phyloP scores from a whole-genome alignment of 1,140 invertebrate species.

The Caenorhabditis remanei region DNA sequence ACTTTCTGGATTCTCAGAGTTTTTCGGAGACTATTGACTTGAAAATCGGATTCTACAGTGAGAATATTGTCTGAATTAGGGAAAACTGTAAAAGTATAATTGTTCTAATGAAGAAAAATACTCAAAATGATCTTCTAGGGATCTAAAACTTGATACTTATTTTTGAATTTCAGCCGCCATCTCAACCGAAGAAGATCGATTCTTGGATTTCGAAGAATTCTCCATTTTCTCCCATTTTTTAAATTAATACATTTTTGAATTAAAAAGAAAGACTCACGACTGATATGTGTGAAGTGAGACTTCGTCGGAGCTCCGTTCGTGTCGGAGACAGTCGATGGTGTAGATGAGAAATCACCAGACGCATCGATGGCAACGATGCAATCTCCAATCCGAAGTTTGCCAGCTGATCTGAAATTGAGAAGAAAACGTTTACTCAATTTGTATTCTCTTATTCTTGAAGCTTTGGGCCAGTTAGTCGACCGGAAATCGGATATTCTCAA shows the following conservation, averaged over 20 bases:
- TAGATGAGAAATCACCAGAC: conserved; percentile 20
- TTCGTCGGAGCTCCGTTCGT: conserved; percentile 24
- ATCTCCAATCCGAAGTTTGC: conserved; percentile 62
- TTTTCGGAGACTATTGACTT: too few species aligned
- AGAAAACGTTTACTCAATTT: neutral
- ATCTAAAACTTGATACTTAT: too few species aligned
- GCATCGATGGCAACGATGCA: conserved; percentile 59
- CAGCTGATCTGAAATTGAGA: conserved; percentile 57
- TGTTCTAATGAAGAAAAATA: too few species aligned
- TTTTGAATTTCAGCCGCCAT: too few species aligned
- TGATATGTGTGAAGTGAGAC: neutral
- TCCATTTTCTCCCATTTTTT: neutral
- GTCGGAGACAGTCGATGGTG: conserved; percentile 27
- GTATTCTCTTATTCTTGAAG: neutral
- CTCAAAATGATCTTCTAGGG: too few species aligned
- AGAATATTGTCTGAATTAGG: too few species aligned
- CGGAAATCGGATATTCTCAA: conserved; percentile 55
- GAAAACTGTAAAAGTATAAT: too few species aligned
- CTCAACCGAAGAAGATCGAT: too few species aligned
- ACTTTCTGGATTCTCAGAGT: too few species aligned
- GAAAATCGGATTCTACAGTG: too few species aligned
- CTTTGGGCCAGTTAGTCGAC: neutral
- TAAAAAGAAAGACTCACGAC: conserved; percentile 33
- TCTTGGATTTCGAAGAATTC: too few species aligned
- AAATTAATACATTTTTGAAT: neutral